Base-by-base conservation (phyloP, 2,888 invertebrate species). In the Leistus spinibarbis region DNA sequence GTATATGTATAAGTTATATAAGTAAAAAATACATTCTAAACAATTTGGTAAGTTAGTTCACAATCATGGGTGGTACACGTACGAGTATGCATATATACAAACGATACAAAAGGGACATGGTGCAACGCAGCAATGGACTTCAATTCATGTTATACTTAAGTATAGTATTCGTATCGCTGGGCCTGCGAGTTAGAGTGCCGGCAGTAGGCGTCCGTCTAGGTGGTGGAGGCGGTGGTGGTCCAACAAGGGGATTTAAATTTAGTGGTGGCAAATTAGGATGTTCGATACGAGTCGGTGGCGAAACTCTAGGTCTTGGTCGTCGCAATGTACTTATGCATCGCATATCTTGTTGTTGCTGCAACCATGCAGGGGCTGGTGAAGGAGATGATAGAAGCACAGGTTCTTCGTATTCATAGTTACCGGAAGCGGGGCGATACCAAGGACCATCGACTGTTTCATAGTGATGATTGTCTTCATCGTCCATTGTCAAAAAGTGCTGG, bases 351-450 rank as follows among this genome's bases (percentile, higher is more conserved):
- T 69, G 56, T 83, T 82, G 77, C 85, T 86, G 63, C 82, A 80
- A 13, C 82, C 79, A 54, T 80, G 78, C 75, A 80, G 75, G 77
- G 84, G 85, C 72, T 81, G 82, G 16, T 79, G 80, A 56, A 79
- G 79, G 54, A 76, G 70, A 67, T 86, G 86, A 82, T 19, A 60
- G 60, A 0, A 93, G 91, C 0, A 93, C 92, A 2, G 93, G 92
- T 81, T 94, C 94, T 83, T 93, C 94, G 82, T 92, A 92, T 79
- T 95, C 95, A 67, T 93, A 93, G 84, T 93, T 93, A 84, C 93
- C 91, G 83, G 93, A 93, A 60, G 60, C 56, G 23, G 65, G 22
- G 17, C 69, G 56, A 20, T 69, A 76, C 69, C 75, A 69, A 0
- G 73, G 73, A 5, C 67, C 75, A 77, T 92, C 92, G 0, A 92